These are phyloP conservation scores for Aix galericulata DNA, from an alignment of 2,113 vertebrate genomes.

Conservation along the genomic window DNA sequence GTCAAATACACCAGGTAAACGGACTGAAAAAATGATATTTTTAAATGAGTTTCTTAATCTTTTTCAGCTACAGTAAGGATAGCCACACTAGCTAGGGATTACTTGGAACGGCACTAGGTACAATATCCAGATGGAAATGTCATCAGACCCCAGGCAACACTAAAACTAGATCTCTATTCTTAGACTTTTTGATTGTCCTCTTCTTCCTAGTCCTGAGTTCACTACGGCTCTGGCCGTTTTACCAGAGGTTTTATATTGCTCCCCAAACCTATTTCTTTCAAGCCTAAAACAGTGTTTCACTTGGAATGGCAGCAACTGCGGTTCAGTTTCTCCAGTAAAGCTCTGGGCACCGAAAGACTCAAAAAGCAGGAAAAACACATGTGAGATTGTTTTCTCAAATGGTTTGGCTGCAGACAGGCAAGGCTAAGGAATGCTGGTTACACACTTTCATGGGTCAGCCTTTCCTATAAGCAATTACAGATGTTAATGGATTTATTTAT, in stretches of 20 bases:
- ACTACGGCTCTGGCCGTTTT: neutral
- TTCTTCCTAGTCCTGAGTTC: slow-evolving; percentile 4
- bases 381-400: slow-evolving; percentile 43
- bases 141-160: neutral
- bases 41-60: neutral
- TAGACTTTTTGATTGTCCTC: slow-evolving; percentile 5
- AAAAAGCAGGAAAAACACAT: slow-evolving; percentile 44
- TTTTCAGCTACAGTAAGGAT: neutral
- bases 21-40: neutral
- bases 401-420: slow-evolving; percentile 32
- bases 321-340: slow-evolving; percentile 41
- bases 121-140: slow-evolving; percentile 18
- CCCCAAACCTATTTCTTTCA: slow-evolving; percentile 2
- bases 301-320: slow-evolving; percentile 49
- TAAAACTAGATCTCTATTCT: slow-evolving; percentile 22
- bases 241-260: slow-evolving; percentile 12
- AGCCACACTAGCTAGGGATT: neutral
- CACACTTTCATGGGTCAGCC: slow-evolving; percentile 45
- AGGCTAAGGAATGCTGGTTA: slow-evolving; percentile 49
- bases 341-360: slow-evolving; percentile 22
- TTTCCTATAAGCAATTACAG: slow-evolving; percentile 61
- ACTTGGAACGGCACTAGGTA: neutral
- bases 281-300: slow-evolving; percentile 24
- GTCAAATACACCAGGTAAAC: neutral
- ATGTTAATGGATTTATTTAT: slow-evolving; percentile 62